phyloP scores from a whole-genome alignment of 2,888 invertebrate species.

The Euzetes globulus region DNA sequence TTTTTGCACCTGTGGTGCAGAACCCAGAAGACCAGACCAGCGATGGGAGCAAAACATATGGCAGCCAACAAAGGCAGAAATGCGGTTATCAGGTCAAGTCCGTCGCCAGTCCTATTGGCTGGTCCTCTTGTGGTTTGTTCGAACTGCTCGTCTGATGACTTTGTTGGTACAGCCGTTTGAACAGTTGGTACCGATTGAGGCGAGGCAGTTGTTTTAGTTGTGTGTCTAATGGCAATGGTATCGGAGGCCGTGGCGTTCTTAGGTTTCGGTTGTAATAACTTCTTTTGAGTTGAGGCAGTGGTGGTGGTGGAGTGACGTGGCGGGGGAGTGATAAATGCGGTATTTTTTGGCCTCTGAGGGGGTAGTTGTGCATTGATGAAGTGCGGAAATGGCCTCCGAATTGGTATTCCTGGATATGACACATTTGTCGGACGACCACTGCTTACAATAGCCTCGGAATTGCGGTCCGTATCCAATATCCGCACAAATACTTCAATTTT shows the following conservation, averaged over 20 bases:
- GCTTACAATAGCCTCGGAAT: not conserved
- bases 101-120: constrained; percentile 27
- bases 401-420: not conserved
- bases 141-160: constrained; percentile 1
- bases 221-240: constrained; percentile 34
- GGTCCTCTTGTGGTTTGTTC: not conserved
- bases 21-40: constrained; percentile 37
- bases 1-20: constrained; percentile 36
- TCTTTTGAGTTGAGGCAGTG: constrained; percentile 23
- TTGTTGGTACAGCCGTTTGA: constrained; percentile 2
- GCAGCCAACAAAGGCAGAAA: constrained; percentile 37
- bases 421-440: not conserved
- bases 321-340: constrained; percentile 32
- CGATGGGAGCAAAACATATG: constrained; percentile 38
- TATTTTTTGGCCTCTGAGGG: constrained; percentile 28
- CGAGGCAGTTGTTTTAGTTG: constrained; percentile 17
- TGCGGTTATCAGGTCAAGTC: constrained; percentile 33
- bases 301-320: constrained; percentile 35
- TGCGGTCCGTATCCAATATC: constrained; percentile 31
- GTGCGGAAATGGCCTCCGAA: constrained; percentile 33
- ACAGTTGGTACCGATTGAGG: constrained; percentile 24
- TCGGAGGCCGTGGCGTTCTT: constrained; percentile 28
- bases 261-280: constrained; percentile 7
- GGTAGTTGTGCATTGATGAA: constrained; percentile 29
- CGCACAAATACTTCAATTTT: constrained; percentile 40